A percentile compares a stretch with the other conserved stretches of the same genome.
These are phyloP conservation scores for Mixornis gularis DNA, from an alignment of 2,113 vertebrate genomes.

Conservation along the genomic window DNA sequence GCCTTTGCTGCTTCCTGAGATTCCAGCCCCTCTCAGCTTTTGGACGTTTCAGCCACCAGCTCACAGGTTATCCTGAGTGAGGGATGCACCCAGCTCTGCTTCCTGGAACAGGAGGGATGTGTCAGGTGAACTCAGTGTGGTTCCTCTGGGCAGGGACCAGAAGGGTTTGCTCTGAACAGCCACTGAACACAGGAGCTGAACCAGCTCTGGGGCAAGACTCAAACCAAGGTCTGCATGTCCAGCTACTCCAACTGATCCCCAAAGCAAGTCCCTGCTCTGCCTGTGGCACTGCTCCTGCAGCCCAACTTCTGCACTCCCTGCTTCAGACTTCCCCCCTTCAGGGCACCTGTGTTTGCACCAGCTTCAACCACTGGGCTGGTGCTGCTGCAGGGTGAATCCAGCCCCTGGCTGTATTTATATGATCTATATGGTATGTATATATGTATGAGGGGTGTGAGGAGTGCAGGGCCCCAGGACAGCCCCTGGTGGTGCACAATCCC, in stretches of 20 bases:
- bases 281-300: background rate
- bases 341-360: background rate
- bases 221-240: background rate
- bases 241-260: background rate
- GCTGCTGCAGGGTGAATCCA: background rate
- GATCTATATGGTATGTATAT: too few relatives aligned
- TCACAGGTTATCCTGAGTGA: background rate
- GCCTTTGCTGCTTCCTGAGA: background rate
- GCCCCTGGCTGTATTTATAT: background rate
- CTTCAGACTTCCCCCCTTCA: background rate
- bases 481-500: background rate
- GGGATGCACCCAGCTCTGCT: background rate
- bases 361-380: background rate
- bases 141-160: background rate
- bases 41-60: background rate
- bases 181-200: background rate
- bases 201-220: background rate
- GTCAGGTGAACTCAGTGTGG: accelerated
- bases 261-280: background rate
- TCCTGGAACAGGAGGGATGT: background rate
- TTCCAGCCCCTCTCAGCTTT: background rate
- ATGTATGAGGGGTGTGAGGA: background rate
- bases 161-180: background rate
- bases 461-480: background rate
- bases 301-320: background rate